These are phyloP conservation scores for Panagrolaimus sp. DNA, from an alignment of 1,140 invertebrate species.

Conservation along the genomic window DNA sequence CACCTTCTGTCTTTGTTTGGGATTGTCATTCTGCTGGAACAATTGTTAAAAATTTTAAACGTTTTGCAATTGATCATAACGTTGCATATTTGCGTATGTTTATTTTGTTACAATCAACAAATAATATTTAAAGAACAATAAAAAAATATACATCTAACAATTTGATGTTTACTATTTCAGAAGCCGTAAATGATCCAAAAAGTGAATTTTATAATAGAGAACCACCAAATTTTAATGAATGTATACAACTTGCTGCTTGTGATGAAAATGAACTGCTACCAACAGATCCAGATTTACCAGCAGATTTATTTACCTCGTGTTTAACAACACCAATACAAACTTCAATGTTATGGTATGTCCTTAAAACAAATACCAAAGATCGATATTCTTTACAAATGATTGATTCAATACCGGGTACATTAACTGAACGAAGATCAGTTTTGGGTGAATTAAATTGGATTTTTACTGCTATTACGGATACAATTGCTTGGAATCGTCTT, in stretches of 20 bases:
- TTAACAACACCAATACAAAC: conserved; percentile 96
- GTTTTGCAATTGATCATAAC: conserved; percentile 17
- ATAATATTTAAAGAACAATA: no score
- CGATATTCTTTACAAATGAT: conserved; percentile 61
- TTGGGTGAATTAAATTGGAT: conserved; percentile 99
- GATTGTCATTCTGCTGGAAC: conserved; percentile 97
- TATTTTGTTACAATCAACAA: no score
- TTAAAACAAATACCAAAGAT: conserved; percentile 39
- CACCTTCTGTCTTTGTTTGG: conserved; percentile 96
- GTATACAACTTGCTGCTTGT: conserved; percentile 92
- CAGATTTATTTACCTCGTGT: conserved; percentile 94
- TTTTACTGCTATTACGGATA: conserved; percentile 98
- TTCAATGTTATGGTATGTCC: conserved; percentile 73
- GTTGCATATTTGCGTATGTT: background rate
- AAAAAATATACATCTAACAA: no score
- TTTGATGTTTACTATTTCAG: no score
- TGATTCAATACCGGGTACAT: conserved; percentile 76
- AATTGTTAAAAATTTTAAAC: conserved; percentile 59
- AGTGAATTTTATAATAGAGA: conserved; percentile 15
- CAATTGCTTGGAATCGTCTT: conserved; percentile 97
- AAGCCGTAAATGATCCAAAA: conserved; percentile 12
- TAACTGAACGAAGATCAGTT: conserved; percentile 91
- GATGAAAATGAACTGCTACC: conserved; percentile 81
- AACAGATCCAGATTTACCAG: conserved; percentile 95
- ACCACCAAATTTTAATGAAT: conserved; percentile 63